Evolutionary conservation across 92 coral and sea anemone genomes (phyloP), one percentile per base, ranked within the genome.

Genomic region (Porites rus): DNA sequence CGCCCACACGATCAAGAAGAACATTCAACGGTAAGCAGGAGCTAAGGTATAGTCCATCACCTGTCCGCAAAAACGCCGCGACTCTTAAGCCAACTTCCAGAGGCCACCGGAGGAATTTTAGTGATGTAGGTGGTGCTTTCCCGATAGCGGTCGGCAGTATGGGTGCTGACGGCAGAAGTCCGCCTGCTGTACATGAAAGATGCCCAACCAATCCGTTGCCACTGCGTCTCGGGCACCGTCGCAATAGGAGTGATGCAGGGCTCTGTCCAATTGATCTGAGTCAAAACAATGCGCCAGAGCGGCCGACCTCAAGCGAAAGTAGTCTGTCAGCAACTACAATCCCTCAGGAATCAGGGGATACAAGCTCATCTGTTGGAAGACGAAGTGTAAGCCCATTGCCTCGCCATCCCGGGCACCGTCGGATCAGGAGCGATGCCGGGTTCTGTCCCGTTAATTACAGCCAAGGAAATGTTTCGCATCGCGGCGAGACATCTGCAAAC

Each of bases 171-270:
- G 43, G 73, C 58, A 51, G 83, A 2, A 60, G 81, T 18, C 75
- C 84, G 4, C 19, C 69, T 53, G 66, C 43, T 38, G 46, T 38
- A 38, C 46, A 3, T 58, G 70, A 74, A 61, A 22, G 87, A 66
- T 10, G 72, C 1, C 16, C 72, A 17, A 61, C 62, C 18, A 79
- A 46, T 63, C 46, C 74, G 46, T 10, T 79, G 38, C 63, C 84
- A 0, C 51, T 73, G 7, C 84, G 43, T 14, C 74, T 66, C 51
- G 84, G 84, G 6, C 88, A 76, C 63, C 86, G 82, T 21, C 87
- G 93, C 51, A 81, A 86, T 58, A 82, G 66, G 81, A 90, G 91
- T 11, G 93, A 90, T 67, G 75, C 80, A 22, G 93, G 93, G 17
- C 93, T 86, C 9, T 90, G 93, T 72, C 86, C 93, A 50, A 74